Percentiles rank a stretch among this genome's conserved stretches.
Conservation (phyloP, 1,140 invertebrate species). For the Battus philenor region DNA sequence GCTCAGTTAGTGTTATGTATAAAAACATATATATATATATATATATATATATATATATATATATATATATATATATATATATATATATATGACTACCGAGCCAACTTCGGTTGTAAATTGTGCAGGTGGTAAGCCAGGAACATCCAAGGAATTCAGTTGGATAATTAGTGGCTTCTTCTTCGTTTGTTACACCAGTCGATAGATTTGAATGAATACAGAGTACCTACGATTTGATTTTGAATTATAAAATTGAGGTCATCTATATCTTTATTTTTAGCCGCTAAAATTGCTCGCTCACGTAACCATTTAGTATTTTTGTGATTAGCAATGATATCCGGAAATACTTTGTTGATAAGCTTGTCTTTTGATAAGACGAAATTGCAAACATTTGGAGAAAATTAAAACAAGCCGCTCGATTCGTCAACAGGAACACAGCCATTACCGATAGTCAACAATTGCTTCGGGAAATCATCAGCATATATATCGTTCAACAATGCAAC, state of each 20-base stretch:
- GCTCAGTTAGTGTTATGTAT: conserved; percentile 4
- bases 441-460: conserved; percentile 30
- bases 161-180: too few relatives aligned
- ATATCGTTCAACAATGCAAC: too few relatives aligned
- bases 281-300: too few relatives aligned
- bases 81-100: not conserved
- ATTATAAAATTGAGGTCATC: too few relatives aligned
- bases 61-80: conserved; percentile 1
- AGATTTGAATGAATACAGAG: too few relatives aligned
- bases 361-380: too few relatives aligned
- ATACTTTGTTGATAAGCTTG: too few relatives aligned
- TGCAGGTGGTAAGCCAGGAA: conserved; percentile 1
- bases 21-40: not conserved
- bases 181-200: too few relatives aligned
- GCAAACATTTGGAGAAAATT: conserved; percentile 27
- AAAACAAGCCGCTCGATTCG: conserved; percentile 26
- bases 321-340: too few relatives aligned
- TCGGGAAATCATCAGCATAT: conserved; percentile 14
- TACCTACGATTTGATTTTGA: too few relatives aligned
- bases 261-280: too few relatives aligned
- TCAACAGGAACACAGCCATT: conserved; percentile 43
- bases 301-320: too few relatives aligned
- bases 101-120: not conserved
- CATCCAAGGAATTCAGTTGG: conserved; percentile 10
- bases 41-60: not conserved